phyloP scores from a whole-genome alignment of 2,888 invertebrate species.

The Andrena minutula region DNA sequence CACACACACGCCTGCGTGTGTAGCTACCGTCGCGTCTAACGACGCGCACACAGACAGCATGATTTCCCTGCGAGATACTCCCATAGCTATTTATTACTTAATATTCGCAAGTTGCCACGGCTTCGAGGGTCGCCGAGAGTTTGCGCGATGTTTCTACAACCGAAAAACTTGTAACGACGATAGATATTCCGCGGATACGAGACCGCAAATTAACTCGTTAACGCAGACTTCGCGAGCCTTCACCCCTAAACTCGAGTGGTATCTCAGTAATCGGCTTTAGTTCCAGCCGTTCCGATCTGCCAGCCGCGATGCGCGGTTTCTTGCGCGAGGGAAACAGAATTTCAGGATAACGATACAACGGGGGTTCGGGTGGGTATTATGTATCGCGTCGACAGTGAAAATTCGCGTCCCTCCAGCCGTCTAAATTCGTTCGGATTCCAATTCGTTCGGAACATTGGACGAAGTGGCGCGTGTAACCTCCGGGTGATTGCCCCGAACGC shows the following conservation, averaged over 20 bases:
- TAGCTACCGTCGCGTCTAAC: not conserved
- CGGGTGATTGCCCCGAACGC: not conserved
- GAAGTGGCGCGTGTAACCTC: conserved; percentile 11
- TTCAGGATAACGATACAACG: not conserved
- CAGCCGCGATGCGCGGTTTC: not conserved
- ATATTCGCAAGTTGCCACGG: conserved; percentile 13
- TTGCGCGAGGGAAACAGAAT: conserved; percentile 7
- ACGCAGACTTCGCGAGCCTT: conserved; percentile 2
- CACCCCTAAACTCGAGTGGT: conserved; percentile 2
- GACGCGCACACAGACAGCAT: not conserved
- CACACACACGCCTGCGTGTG: no score
- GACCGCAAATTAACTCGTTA: conserved; percentile 28
- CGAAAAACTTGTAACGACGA: conserved; percentile 21
- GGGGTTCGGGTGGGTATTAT: not conserved
- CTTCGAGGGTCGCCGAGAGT: conserved; percentile 14
- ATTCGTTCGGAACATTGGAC: conserved; percentile 11
- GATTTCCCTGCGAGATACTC: conserved; percentile 16
- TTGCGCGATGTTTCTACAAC: not conserved
- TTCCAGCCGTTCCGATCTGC: not conserved
- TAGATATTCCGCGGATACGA: conserved; percentile 10
- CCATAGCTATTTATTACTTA: not conserved
- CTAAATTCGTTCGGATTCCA: conserved; percentile 10
- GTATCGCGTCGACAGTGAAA: not conserved
- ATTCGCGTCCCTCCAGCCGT: conserved; percentile 10
- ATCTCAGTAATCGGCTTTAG: conserved; percentile 33